Conservation (phyloP, 2,888 invertebrate genomes). For the Spicauda simplicius region DNA sequence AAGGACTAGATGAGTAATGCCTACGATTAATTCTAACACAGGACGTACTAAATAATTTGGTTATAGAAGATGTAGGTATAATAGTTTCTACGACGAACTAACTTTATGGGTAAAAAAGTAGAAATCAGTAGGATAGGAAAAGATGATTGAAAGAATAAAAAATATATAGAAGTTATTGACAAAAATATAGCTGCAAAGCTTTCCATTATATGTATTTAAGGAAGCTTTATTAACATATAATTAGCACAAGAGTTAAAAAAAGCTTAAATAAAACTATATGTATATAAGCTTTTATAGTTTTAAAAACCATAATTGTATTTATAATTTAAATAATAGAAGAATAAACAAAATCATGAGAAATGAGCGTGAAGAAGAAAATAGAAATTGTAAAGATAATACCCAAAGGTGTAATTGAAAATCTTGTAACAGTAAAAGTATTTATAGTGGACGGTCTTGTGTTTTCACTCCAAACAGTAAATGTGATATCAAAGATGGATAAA, state of each 20-base stretch:
- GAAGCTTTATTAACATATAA: constrained; percentile 4
- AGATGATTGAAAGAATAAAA: constrained; percentile 28
- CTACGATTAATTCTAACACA: constrained; percentile 32
- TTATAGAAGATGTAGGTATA: neutral
- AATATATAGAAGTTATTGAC: neutral
- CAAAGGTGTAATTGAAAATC: constrained; percentile 74
- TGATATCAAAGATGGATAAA: constrained; percentile 44
- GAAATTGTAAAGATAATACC: constrained; percentile 54
- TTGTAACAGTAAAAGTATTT: constrained; percentile 45
- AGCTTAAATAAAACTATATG: constrained; percentile 11
- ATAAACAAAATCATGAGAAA: constrained; percentile 66
- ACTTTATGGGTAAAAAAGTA: constrained; percentile 22
- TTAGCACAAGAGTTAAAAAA: constrained; percentile 2
- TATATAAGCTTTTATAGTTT: neutral
- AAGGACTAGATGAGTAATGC: constrained; percentile 30
- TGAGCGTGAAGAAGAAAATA: constrained; percentile 47
- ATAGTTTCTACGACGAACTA: constrained; percentile 1
- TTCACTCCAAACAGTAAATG: constrained; percentile 59
- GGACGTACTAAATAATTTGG: constrained; percentile 25
- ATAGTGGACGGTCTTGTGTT: constrained; percentile 48
- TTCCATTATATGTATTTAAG: constrained; percentile 3
- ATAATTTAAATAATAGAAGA: constrained; percentile 15
- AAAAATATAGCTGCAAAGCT: constrained; percentile 20
- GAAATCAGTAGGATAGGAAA: constrained; percentile 48
- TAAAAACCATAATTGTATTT: neutral